Base-by-base conservation (phyloP, 1,140 invertebrate genomes). In the Trichonephila clavata region DNA sequence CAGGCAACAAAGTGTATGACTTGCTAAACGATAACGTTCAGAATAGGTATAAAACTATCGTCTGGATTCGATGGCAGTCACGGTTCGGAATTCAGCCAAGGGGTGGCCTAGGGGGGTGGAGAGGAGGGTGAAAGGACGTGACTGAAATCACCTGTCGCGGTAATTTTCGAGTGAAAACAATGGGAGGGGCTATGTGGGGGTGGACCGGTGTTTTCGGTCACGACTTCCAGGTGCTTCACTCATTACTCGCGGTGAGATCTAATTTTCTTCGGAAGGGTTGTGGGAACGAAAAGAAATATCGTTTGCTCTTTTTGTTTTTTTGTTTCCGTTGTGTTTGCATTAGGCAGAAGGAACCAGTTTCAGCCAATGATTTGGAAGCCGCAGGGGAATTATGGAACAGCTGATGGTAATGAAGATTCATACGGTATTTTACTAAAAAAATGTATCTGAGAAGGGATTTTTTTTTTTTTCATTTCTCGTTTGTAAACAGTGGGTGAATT, bases 191-290 rank as follows among this genome's bases (percentile, higher is more conserved):
- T 50, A 60, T n/a, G 83, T 57, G 83, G 83, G 57, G 83, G 43
- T 27, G 83, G 83, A 43, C 83, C 21, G 83, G 18, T 86, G 83
- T 86, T 86, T 50, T 86, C 83, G 50, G 83, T 86, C 83, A 86
- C 83, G 83, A 86, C 24, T 59, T 57, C 57, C 83, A 86, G 83
- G 83, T 86, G 83, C 57, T 86, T 57, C 50, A 50, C 43, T 57
- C 32, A 81, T 68, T 68, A 68, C 65, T 24, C 65, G 65, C 65
- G n/a, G 65, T 24, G 14, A 68, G 65, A 68, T 68, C 65, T 68
- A n/a, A 68, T 68, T 68, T 68, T 68, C 65, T 68, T 68, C 65
- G 1, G 65, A 68, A 68, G 21, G 65, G 65, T 68, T 68, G 24
- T 68, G 65, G 65, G 65, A 68, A 68, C 24, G 10, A 65, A n/a